Percentiles rank a stretch among this genome's conserved stretches.
Evolutionary conservation across 2,797 vertebrate genomes (phyloP).

Genomic region (Melanotaenia nigrans): DNA sequence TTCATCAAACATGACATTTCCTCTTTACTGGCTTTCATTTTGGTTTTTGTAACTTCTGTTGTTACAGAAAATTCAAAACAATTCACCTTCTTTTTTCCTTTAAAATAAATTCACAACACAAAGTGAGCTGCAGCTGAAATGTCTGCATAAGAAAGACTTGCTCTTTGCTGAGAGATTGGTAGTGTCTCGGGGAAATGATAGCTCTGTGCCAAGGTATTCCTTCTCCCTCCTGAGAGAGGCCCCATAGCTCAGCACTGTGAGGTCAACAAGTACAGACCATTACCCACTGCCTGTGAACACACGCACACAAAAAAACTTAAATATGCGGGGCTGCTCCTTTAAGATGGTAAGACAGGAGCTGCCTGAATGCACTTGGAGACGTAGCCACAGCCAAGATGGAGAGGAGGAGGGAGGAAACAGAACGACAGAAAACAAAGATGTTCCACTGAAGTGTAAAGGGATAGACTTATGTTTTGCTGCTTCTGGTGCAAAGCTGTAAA

Average conservation of each 20-base stretch:
- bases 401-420: constrained; percentile 51
- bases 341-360: constrained; percentile 82
- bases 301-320: constrained; percentile 54
- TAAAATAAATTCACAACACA: constrained; percentile 13
- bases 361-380: constrained; percentile 74
- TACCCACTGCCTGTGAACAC: constrained; percentile 80
- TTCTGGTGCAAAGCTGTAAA: constrained; percentile 72
- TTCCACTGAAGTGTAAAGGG: constrained; percentile 39
- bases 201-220: constrained; percentile 78
- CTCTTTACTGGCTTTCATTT: neutral
- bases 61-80: neutral
- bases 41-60: neutral
- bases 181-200: constrained; percentile 73
- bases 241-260: constrained; percentile 76
- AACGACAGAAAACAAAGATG: constrained; percentile 46
- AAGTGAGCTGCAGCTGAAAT: constrained; percentile 29
- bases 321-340: constrained; percentile 83
- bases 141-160: constrained; percentile 56
- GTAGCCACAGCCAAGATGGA: constrained; percentile 73
- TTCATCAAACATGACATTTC: constrained; percentile 11
- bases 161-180: constrained; percentile 64
- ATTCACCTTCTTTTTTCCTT: neutral
- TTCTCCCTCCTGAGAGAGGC: constrained; percentile 79
- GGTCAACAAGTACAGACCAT: constrained; percentile 85
- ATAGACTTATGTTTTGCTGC: constrained; percentile 73